Base-by-base conservation (phyloP, 2,797 vertebrate species). In the Myripristis jacobus region DNA sequence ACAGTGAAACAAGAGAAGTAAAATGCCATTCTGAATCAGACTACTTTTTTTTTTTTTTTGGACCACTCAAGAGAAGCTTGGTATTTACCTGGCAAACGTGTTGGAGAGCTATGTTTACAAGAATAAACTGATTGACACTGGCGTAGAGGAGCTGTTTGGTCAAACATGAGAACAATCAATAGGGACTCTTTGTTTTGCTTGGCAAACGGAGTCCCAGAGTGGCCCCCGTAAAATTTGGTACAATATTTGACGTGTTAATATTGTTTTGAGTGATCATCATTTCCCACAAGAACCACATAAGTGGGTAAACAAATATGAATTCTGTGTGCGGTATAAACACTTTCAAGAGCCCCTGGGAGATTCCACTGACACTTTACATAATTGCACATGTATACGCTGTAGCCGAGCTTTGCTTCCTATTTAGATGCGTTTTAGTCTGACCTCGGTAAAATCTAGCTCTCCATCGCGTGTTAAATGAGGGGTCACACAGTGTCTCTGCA, bases 191-290 rank as follows among this genome's bases (percentile, higher is more conserved):
- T 89, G 86, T 87, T 86, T 91, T 87, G 85, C 70, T 83, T 57
- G 51, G 73, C 78, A 88, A 84, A 83, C 81, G 56, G 48, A 72
- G 73, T 70, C 70, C 75, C 68, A 5, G 47, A 76, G 76, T 70
- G 68, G 63, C 67, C 66, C 65, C 62, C 57, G 70, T 57, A 81
- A 85, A 86, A 80, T 84, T 58, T 75, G 71, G 80, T 69, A 85
- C 74, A 87, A 84, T 91, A 87, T 91, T 91, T 92, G 81, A 89
- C 66, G 78, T 89, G 88, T 83, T 87, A 89, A 90, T 88, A 84
- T 83, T 82, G 82, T 84, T 83, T 83, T 88, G 88, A 91, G 88
- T 90, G 85, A 90, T 89, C 78, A 70, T 87, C 85, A 79, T 81
- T 83, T 83, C 83, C 88, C 87, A 84, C 47, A 53, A 72, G 88